These are phyloP conservation scores for Capreolus pygargus DNA, from an alignment of 2,113 vertebrate genomes.

Conservation along the genomic window DNA sequence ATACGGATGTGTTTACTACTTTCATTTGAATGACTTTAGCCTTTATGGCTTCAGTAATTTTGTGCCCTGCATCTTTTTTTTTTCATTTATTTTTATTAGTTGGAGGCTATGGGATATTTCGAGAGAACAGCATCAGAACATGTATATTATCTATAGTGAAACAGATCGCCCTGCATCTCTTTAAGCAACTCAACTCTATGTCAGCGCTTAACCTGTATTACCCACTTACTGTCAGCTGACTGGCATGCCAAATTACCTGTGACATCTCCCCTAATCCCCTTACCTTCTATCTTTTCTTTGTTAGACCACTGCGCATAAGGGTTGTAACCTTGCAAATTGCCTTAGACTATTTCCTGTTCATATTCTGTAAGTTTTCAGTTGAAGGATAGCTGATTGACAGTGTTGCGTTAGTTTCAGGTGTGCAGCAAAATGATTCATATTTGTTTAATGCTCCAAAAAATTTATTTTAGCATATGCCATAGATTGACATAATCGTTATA, in stretches of 20 bases:
- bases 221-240: background rate
- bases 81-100: too few relatives aligned
- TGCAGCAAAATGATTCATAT: background rate
- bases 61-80: background rate
- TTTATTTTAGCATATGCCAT: constrained; percentile 65
- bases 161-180: background rate
- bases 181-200: background rate
- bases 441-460: constrained; percentile 40
- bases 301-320: background rate
- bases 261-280: background rate
- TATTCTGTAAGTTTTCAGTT: background rate
- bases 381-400: background rate
- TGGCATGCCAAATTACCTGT: background rate
- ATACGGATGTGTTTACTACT: background rate
- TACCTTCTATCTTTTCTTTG: background rate
- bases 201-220: background rate
- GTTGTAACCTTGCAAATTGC: background rate
- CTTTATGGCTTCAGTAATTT: background rate
- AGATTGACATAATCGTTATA: constrained; percentile 16
- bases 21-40: background rate
- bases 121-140: too few relatives aligned
- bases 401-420: background rate
- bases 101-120: too few relatives aligned
- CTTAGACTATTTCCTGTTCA: background rate
- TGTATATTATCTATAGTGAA: too few relatives aligned